Conservation (phyloP, 1,140 invertebrate genomes). For the Anastrepha obliqua region DNA sequence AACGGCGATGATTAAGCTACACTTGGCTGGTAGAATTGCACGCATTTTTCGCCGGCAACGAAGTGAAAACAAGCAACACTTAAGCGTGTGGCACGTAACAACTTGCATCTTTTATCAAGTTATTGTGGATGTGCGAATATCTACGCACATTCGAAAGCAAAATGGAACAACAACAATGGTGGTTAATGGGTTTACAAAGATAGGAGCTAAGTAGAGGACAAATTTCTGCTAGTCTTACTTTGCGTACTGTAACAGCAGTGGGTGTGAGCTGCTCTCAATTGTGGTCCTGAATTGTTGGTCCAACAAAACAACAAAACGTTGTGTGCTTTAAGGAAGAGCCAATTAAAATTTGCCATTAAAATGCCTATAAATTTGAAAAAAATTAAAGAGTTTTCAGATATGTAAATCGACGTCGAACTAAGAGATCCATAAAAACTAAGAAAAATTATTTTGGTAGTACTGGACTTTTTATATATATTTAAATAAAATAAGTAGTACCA, state of each 20-base stretch:
- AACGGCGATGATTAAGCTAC: slow-evolving; percentile 4
- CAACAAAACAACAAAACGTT: background rate
- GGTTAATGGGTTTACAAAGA: no score
- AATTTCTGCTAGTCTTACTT: background rate
- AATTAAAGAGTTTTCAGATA: no score
- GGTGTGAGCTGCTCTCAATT: background rate
- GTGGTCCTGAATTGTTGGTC: background rate
- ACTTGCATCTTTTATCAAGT: background rate
- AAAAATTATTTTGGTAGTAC: no score
- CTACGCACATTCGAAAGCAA: background rate
- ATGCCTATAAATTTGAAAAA: no score
- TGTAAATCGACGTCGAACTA: no score
- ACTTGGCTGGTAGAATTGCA: background rate
- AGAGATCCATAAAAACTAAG: no score
- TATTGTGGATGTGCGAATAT: background rate
- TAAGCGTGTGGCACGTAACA: background rate
- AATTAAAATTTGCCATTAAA: no score
- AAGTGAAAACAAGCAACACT: background rate
- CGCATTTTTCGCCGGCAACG: background rate
- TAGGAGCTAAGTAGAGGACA: background rate
- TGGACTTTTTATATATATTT: no score
- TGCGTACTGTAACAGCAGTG: background rate
- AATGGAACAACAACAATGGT: background rate
- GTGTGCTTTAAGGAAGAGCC: background rate
- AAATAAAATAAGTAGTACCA: no score